Percentiles rank a stretch among this genome's conserved stretches.
phyloP scores from a whole-genome alignment of 1,140 invertebrate genomes.

The Aculops lycopersici region DNA sequence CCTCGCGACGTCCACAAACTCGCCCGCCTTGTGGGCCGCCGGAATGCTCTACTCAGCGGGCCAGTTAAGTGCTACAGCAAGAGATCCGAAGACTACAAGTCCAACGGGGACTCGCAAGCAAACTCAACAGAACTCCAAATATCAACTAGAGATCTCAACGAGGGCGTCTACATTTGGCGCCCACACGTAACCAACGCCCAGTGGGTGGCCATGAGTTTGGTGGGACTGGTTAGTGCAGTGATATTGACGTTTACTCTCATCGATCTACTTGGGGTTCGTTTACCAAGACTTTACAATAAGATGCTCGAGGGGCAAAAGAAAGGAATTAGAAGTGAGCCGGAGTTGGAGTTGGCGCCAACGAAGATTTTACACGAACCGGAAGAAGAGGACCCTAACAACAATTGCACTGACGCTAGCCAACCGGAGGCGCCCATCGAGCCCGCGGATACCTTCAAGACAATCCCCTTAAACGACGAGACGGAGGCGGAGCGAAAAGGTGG shows the following conservation, averaged over 20 bases:
- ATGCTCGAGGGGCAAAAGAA: too few species aligned
- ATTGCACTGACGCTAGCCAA: not conserved
- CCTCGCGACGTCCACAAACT: not conserved
- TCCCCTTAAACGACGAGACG: not conserved
- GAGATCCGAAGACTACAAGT: not conserved
- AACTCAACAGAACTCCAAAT: not conserved
- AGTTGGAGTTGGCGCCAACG: not conserved
- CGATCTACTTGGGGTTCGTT: too few species aligned
- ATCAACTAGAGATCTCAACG: not conserved
- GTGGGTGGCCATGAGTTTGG: not conserved
- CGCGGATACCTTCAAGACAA: not conserved
- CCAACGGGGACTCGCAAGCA: not conserved
- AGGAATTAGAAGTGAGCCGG: too few species aligned
- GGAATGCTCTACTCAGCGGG: not conserved
- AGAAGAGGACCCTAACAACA: not conserved
- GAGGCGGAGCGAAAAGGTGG: not conserved
- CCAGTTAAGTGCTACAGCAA: not conserved
- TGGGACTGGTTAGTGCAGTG: not conserved
- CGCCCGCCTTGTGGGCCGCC: not conserved
- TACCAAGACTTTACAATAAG: too few species aligned
- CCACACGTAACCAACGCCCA: too few species aligned
- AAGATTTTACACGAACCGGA: not conserved
- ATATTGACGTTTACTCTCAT: not conserved
- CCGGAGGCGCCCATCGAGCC: too few species aligned
- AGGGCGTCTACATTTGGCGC: not conserved